Evolutionary conservation across 2,113 vertebrate genomes (phyloP).

Genomic region (Strix uralensis): DNA sequence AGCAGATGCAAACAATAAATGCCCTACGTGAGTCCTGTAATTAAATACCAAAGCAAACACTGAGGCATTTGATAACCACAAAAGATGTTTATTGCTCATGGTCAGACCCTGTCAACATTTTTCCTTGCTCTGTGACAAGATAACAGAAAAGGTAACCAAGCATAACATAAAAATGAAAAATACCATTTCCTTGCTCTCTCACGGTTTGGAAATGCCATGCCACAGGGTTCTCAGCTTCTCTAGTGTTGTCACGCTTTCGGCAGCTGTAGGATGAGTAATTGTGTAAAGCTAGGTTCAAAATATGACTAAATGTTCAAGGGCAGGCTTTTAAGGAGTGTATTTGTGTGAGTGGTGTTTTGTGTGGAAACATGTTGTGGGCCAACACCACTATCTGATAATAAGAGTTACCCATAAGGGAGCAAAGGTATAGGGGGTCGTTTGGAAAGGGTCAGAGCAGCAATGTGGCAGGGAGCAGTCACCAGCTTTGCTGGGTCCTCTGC

Average conservation of each 20-base stretch:
- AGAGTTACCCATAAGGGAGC: not conserved
- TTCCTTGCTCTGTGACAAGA: slow-evolving; percentile 26
- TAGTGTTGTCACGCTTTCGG: fast-evolving
- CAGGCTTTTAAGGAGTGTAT: not conserved
- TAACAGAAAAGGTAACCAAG: slow-evolving; percentile 27
- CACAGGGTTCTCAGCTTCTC: not conserved
- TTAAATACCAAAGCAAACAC: slow-evolving; percentile 27
- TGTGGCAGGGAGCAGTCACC: not conserved
- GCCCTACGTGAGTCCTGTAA: slow-evolving; percentile 6
- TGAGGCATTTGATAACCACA: not conserved
- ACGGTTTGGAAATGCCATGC: not conserved
- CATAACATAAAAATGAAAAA: slow-evolving; percentile 16
- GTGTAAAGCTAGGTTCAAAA: not conserved
- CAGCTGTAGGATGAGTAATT: not conserved
- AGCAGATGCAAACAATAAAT: slow-evolving; percentile 47
- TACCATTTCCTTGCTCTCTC: not conserved
- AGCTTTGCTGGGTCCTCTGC: not conserved
- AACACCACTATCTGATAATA: not conserved
- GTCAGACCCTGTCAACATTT: not conserved
- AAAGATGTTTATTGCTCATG: slow-evolving; percentile 18
- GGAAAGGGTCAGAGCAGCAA: not conserved
- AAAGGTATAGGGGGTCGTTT: not conserved
- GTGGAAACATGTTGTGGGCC: not conserved
- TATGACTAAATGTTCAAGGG: not conserved
- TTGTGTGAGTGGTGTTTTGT: not conserved